Conservation (phyloP, 2,113 vertebrate species). For the Grammomys surdaster region DNA sequence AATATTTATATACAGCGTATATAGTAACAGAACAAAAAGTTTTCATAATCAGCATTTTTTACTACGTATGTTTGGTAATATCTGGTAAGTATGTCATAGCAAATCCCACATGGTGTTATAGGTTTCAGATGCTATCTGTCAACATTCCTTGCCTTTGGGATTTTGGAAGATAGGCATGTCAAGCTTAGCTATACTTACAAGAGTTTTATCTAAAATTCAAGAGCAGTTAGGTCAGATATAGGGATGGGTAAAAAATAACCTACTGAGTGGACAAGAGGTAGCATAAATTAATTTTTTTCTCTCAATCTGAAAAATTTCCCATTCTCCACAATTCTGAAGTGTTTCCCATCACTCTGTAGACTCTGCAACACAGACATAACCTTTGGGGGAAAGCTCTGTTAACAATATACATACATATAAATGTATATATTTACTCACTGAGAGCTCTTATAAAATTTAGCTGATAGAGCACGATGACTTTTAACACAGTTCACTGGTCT, state of each 20-base stretch:
- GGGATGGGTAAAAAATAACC: not conserved
- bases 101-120: too few species aligned
- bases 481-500: not conserved
- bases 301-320: not conserved
- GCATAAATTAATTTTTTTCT: not conserved
- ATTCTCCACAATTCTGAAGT: not conserved
- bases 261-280: not conserved
- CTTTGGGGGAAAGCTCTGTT: too few species aligned
- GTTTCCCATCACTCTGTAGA: not conserved
- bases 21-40: not conserved
- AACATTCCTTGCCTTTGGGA: not conserved
- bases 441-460: not conserved
- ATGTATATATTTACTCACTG: not conserved
- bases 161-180: too few species aligned
- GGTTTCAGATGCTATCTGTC: not conserved
- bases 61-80: not conserved
- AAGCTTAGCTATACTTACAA: not conserved
- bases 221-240: not conserved
- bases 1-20: not conserved
- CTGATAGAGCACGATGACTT: not conserved
- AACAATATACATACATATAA: not conserved
- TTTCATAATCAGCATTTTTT: not conserved
- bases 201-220: not conserved
- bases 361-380: not conserved
- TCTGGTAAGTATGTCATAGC: not conserved